These are phyloP conservation scores for Perca flavescens DNA, from an alignment of 2,113 vertebrate species.

Conservation along the genomic window DNA sequence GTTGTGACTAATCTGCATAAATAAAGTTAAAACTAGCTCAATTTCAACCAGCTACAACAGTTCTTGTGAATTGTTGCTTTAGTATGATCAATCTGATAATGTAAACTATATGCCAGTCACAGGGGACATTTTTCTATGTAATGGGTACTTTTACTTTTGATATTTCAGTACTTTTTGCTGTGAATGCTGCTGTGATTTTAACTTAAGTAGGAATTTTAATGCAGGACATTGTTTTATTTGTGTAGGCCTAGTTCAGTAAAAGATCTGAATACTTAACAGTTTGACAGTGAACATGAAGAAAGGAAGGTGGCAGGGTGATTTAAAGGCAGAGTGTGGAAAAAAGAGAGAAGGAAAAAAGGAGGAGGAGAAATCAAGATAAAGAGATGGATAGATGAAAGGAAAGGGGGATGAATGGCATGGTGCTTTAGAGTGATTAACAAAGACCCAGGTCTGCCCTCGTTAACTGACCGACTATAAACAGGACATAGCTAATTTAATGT, in stretches of 20 bases:
- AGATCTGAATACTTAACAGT: not conserved
- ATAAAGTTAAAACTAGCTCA: too few relatives aligned
- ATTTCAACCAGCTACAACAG: too few relatives aligned
- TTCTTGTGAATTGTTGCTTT: too few relatives aligned
- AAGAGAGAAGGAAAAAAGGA: not conserved
- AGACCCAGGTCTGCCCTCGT: not conserved
- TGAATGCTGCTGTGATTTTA: too few relatives aligned
- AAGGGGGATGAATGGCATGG: not conserved
- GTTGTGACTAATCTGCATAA: too few relatives aligned
- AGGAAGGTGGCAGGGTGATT: not conserved
- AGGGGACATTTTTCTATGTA: too few relatives aligned
- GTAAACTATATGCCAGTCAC: too few relatives aligned
- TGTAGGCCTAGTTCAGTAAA: not conserved
- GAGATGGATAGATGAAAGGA: not conserved
- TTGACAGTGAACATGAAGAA: not conserved
- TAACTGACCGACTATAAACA: constrained; percentile 16
- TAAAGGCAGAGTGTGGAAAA: not conserved
- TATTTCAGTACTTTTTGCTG: too few relatives aligned
- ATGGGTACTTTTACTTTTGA: too few relatives aligned
- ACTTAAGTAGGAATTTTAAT: too few relatives aligned
- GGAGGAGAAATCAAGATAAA: not conserved
- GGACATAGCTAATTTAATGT: not conserved
- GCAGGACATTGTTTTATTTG: not conserved
- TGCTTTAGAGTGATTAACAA: constrained; percentile 30
- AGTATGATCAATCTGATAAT: too few relatives aligned